These are phyloP conservation scores for Drosophila subpulchrella DNA, from an alignment of 1,140 invertebrate species.

Conservation along the genomic window DNA sequence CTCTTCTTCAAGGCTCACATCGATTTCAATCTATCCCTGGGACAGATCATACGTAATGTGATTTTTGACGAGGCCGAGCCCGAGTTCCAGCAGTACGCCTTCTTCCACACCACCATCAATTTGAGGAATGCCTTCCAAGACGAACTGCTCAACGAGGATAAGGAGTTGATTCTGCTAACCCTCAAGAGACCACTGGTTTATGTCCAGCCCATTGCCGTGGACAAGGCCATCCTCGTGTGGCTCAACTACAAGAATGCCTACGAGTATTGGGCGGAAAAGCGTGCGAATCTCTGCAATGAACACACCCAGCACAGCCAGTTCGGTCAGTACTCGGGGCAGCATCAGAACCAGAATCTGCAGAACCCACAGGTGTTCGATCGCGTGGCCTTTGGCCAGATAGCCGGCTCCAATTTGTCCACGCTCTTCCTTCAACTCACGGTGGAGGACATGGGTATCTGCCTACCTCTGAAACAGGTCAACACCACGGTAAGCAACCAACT, in stretches of 20 bases:
- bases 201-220: constrained; percentile 97
- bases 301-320: constrained; percentile 87
- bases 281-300: constrained; percentile 94
- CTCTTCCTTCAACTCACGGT: constrained; percentile 97
- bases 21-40: constrained; percentile 96
- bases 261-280: constrained; percentile 99
- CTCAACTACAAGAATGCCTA: constrained; percentile 99
- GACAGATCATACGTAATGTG: constrained; percentile 96
- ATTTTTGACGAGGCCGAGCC: constrained; percentile 98
- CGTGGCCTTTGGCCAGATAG: constrained; percentile 91
- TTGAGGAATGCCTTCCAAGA: constrained; percentile 94
- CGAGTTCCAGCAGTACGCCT: constrained; percentile 98
- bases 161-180: constrained; percentile 97
- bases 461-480: constrained; percentile 94
- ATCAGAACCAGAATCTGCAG: constrained; percentile 60
- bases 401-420: constrained; percentile 92
- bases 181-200: constrained; percentile 96
- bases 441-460: constrained; percentile 98
- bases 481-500: constrained; percentile 48
- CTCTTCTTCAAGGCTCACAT: constrained; percentile 97
- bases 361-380: constrained; percentile 87
- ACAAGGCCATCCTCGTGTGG: constrained; percentile 98
- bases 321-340: constrained; percentile 31
- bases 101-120: constrained; percentile 97
- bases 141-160: constrained; percentile 95